These are phyloP conservation scores for Falcunculus frontatus DNA, from an alignment of 2,113 vertebrate species.

Conservation along the genomic window DNA sequence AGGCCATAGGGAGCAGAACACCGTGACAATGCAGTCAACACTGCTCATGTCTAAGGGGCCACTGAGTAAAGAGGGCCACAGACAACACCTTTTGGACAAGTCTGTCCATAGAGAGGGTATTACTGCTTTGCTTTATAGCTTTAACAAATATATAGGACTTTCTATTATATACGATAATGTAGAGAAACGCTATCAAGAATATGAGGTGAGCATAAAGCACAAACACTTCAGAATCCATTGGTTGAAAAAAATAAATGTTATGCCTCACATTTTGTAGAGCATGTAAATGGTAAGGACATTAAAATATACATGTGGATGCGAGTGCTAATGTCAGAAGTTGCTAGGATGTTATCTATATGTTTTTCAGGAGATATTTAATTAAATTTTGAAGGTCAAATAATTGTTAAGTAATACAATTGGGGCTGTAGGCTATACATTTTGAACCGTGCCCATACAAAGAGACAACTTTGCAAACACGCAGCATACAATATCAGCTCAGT, in stretches of 20 bases:
- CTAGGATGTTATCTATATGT: background rate
- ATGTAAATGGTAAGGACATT: background rate
- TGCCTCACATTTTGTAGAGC: background rate
- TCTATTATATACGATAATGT: background rate
- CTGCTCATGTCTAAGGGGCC: fast-evolving
- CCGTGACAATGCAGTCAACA: background rate
- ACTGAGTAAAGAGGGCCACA: background rate
- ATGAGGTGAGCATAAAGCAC: background rate
- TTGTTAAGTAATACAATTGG: background rate
- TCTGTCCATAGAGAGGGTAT: background rate
- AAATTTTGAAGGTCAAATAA: background rate
- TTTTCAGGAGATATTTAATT: background rate
- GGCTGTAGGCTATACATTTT: background rate
- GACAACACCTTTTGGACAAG: background rate
- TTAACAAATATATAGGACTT: background rate
- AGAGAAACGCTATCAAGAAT: background rate
- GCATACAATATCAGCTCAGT: background rate
- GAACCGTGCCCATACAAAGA: background rate
- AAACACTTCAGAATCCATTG: background rate
- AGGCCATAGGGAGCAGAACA: background rate
- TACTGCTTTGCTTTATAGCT: background rate
- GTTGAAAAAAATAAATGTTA: fast-evolving
- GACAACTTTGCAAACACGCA: background rate
- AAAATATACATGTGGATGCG: background rate
- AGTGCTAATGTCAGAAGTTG: background rate